phyloP scores from a whole-genome alignment of 2,797 vertebrate species.

The Nannoperca obscura region DNA sequence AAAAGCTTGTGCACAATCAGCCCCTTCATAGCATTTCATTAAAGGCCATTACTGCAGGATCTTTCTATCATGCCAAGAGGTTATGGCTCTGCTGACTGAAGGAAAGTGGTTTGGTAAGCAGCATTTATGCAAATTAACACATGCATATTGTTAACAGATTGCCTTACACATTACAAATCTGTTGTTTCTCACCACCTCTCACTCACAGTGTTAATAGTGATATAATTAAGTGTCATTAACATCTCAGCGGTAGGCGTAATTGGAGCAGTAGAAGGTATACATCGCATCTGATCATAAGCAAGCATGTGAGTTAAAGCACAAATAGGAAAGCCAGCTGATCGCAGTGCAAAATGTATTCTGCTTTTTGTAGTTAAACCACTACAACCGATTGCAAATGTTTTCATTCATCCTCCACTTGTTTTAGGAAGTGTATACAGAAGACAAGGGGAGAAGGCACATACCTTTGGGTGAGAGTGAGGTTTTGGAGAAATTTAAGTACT shows the following conservation, averaged over 20 bases:
- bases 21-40: constrained; percentile 17
- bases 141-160: constrained; percentile 4
- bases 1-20: constrained; percentile 10
- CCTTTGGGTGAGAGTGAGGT: constrained; percentile 98
- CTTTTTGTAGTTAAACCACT: neutral
- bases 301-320: neutral
- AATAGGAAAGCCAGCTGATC: neutral
- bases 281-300: neutral
- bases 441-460: constrained; percentile 61
- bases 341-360: neutral
- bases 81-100: neutral
- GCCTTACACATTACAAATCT: constrained; percentile 6
- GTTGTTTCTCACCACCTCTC: neutral
- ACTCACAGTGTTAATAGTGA: constrained; percentile 9
- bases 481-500: constrained; percentile 96
- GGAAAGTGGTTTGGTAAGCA: constrained; percentile 1
- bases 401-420: neutral
- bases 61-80: constrained; percentile 7
- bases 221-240: constrained; percentile 48
- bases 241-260: constrained; percentile 5
- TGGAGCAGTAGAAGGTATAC: constrained; percentile 29
- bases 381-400: neutral
- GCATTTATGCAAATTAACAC: constrained; percentile 29
- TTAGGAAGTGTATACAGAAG: neutral
- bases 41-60: neutral